Percentiles rank a stretch among this genome's conserved stretches.
These are phyloP conservation scores for Acanthosepion pharaonis DNA, from an alignment of 2,888 invertebrate genomes.

Conservation along the genomic window DNA sequence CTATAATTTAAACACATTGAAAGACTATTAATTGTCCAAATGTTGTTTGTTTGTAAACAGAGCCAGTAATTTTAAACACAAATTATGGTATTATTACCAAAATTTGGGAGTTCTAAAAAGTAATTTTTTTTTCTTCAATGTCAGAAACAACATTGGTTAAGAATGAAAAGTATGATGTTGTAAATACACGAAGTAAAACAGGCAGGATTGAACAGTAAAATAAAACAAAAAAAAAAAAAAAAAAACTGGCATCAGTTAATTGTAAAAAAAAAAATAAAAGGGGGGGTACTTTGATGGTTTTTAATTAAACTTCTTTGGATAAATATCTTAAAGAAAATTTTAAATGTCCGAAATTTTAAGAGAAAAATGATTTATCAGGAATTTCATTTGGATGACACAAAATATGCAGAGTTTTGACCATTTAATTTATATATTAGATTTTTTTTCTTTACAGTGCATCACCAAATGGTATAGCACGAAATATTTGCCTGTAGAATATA, in stretches of 20 bases:
- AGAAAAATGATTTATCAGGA: neutral
- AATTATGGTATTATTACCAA: no score
- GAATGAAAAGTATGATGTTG: no score
- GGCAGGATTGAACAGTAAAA: neutral
- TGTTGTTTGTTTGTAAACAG: neutral
- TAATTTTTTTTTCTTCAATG: neutral
- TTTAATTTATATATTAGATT: neutral
- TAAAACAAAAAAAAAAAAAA: no score
- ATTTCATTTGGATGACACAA: neutral
- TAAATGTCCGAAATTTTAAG: no score
- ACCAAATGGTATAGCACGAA: neutral
- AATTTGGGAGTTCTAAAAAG: neutral
- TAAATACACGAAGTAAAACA: no score
- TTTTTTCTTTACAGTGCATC: neutral
- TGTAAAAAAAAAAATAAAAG: neutral
- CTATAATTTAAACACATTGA: no score
- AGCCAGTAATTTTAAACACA: no score
- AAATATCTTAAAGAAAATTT: no score
- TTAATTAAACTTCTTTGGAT: no score
- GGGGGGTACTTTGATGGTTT: no score
- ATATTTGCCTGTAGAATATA: neutral
- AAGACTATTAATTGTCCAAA: neutral
- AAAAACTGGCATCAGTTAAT: neutral
- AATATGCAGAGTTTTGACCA: neutral
- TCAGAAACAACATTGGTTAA: no score